Percentiles rank a stretch among this genome's conserved stretches.
These are phyloP conservation scores for Puffinus mauretanicus DNA, from an alignment of 2,113 vertebrate species.

Conservation along the genomic window DNA sequence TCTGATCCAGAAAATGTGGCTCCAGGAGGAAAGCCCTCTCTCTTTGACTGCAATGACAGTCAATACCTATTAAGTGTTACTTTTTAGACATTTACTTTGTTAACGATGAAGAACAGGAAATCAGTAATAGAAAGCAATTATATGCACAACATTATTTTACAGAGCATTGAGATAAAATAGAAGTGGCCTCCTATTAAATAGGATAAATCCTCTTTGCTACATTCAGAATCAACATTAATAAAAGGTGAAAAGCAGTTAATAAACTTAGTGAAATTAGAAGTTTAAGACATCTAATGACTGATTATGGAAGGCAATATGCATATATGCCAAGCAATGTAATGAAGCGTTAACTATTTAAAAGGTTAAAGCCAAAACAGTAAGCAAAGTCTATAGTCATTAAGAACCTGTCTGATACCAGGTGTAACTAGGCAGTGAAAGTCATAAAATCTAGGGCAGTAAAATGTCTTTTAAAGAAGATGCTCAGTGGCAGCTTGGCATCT, in stretches of 20 bases:
- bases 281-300: background rate
- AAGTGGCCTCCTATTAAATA: background rate
- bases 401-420: background rate
- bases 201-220: background rate
- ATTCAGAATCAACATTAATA: background rate
- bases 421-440: slow-evolving; percentile 24
- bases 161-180: background rate
- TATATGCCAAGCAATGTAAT: background rate
- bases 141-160: background rate
- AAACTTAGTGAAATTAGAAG: background rate
- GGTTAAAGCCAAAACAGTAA: slow-evolving; percentile 51
- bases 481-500: background rate
- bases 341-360: slow-evolving; percentile 36
- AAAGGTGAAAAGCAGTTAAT: background rate
- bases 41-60: background rate
- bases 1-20: background rate
- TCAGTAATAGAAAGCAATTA: slow-evolving; percentile 1
- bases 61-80: background rate
- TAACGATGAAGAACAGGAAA: slow-evolving; percentile 11
- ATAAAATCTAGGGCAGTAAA: background rate
- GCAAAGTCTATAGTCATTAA: slow-evolving; percentile 38
- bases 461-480: background rate
- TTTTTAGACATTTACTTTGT: background rate
- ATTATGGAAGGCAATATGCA: background rate
- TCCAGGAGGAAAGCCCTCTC: background rate